These are phyloP conservation scores for Kobus ellipsiprymnus DNA, from an alignment of 2,113 vertebrate genomes.

Conservation along the genomic window DNA sequence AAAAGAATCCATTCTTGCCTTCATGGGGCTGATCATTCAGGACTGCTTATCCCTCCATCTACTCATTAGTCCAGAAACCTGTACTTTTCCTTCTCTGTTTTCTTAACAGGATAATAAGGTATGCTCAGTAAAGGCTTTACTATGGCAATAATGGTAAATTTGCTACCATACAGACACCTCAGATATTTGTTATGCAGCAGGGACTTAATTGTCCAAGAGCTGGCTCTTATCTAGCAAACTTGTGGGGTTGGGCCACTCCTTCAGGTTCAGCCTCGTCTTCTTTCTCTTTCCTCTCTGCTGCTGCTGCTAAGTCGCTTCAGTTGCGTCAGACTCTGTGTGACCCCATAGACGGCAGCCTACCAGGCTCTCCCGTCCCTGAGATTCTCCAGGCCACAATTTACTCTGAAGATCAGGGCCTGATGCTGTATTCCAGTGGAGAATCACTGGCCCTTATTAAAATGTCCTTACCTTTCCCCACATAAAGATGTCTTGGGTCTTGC, in stretches of 20 bases:
- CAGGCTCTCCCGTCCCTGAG: too few relatives aligned
- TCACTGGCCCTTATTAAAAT: background rate
- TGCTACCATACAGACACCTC: background rate
- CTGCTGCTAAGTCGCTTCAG: too few relatives aligned
- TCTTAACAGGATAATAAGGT: background rate
- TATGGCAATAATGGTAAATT: background rate
- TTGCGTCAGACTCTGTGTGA: too few relatives aligned
- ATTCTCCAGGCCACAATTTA: background rate
- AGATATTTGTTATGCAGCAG: background rate
- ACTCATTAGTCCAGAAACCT: background rate
- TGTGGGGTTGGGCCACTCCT: background rate
- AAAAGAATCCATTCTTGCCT: background rate
- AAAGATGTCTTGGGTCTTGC: background rate
- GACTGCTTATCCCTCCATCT: too few relatives aligned
- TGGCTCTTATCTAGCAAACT: background rate
- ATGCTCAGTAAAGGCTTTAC: background rate
- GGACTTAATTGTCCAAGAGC: background rate
- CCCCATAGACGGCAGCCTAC: too few relatives aligned
- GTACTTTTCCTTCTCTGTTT: background rate
- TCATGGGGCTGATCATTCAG: background rate
- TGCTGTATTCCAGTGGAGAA: background rate
- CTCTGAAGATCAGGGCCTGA: background rate
- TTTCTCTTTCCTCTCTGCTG: background rate
- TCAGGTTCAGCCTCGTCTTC: background rate
- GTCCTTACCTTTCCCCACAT: background rate